Conservation (phyloP, 2,113 vertebrate genomes). For the Brachirus orientalis region DNA sequence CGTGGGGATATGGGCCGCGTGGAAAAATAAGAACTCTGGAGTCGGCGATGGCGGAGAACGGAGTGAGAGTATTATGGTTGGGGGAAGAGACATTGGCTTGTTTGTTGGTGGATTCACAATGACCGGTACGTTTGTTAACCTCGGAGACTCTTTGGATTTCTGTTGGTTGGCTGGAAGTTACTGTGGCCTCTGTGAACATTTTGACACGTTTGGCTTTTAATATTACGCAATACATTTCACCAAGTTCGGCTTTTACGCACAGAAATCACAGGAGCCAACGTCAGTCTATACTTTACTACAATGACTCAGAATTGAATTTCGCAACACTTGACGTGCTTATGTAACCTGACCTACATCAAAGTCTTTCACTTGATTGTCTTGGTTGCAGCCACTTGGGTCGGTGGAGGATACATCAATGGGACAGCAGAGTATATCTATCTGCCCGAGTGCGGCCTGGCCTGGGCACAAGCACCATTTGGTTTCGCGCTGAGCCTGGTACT, state of each 20-base stretch:
- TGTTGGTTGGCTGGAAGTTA: not conserved
- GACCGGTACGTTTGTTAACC: slow-evolving; percentile 87
- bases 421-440: slow-evolving; percentile 97
- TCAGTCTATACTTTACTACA: not conserved
- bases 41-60: slow-evolving; percentile 77
- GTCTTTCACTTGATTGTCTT: not conserved
- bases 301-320: too few species aligned
- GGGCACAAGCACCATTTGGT: slow-evolving; percentile 98
- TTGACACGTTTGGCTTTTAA: not conserved
- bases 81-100: slow-evolving; percentile 95
- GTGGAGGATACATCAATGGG: slow-evolving; percentile 98
- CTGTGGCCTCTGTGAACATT: not conserved
- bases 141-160: not conserved
- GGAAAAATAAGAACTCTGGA: slow-evolving; percentile 94
- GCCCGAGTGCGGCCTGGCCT: slow-evolving; percentile 91
- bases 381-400: slow-evolving; percentile 94
- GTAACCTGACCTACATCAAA: not conserved
- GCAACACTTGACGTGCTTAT: too few species aligned
- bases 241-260: slow-evolving; percentile 46
- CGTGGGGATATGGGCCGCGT: slow-evolving; percentile 98
- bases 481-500: slow-evolving; percentile 94
- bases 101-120: slow-evolving; percentile 97
- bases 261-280: not conserved
- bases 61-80: slow-evolving; percentile 95
- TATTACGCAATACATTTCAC: not conserved